Base-by-base conservation (phyloP, 2,888 invertebrate genomes). In the Phytoseiulus persimilis region DNA sequence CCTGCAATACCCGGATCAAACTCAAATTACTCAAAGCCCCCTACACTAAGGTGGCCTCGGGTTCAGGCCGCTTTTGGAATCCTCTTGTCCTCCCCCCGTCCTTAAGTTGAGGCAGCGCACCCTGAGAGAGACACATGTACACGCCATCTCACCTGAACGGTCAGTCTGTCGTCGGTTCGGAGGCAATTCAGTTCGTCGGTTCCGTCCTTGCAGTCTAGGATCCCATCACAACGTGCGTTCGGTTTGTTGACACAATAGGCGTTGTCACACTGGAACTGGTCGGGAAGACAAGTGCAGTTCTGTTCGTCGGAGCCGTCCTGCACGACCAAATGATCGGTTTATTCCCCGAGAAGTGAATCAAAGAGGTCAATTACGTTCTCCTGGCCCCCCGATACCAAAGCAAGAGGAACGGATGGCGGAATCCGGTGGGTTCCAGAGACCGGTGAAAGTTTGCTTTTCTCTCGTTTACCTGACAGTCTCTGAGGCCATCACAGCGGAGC, bases 401-500 rank as follows among this genome's bases (percentile, higher is more conserved):
- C n/a, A n/a, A n/a, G n/a, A n/a, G n/a, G n/a, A n/a, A n/a, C n/a
- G n/a, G n/a, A n/a, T n/a, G n/a, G n/a, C n/a, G n/a, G n/a, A n/a
- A n/a, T n/a, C n/a, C n/a, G n/a, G n/a, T n/a, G n/a, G n/a, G n/a
- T n/a, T n/a, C n/a, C n/a, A n/a, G n/a, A n/a, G n/a, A n/a, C n/a
- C n/a, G n/a, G n/a, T n/a, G 39, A 39, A 39, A 39, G 3, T 39
- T 65, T 23, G 14, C 18, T 23, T 65, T 23, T 23, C 65, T 18
- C 23, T n/a, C n/a, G n/a, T 28, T 65, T 28, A 65, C 65, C 65
- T 87, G 87, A 89, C 92, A 92, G 89, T 92, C 91, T n/a, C 87
- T 39, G 91, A 90, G 93, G 2, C 95, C 94, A 92, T 95, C 94
- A 91, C 95, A 95, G 87, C 93, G 93, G 94, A 94, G 94, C 0